A percentile compares a stretch with the other conserved stretches of the same genome.
These are phyloP conservation scores for Oncorhynchus kisutch DNA, from an alignment of 2,113 vertebrate species.

Conservation along the genomic window DNA sequence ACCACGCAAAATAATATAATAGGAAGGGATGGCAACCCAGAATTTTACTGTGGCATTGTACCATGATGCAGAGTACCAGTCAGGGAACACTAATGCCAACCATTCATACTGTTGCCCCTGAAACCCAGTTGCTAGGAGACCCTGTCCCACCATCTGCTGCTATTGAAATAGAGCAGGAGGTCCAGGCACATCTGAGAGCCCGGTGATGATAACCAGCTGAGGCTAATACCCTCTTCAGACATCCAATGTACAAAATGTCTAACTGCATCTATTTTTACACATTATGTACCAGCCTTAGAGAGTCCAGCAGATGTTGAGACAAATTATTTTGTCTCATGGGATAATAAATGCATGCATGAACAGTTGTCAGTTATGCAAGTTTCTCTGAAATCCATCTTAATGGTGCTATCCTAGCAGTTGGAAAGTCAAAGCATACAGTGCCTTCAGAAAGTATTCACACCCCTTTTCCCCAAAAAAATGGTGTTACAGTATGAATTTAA, in stretches of 20 bases:
- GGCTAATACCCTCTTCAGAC: not conserved
- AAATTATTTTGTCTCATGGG: not conserved
- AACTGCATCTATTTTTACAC: not conserved
- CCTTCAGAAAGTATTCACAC: too few species aligned
- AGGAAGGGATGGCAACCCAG: not conserved
- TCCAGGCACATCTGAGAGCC: not conserved
- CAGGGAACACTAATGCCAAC: conserved; percentile 9
- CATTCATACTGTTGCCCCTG: conserved; percentile 24
- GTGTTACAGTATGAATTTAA: too few species aligned
- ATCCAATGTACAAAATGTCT: not conserved
- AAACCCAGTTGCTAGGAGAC: conserved; percentile 28
- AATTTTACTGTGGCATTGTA: not conserved
- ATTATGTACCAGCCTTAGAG: not conserved
- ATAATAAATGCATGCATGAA: too few species aligned
- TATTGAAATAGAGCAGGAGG: conserved; percentile 20
- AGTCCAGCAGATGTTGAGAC: not conserved
- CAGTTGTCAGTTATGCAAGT: too few species aligned
- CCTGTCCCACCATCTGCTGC: conserved; percentile 40
- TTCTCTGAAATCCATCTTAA: not conserved
- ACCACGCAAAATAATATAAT: too few species aligned
- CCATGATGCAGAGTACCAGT: not conserved
- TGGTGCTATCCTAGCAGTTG: not conserved
- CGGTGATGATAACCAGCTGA: not conserved
- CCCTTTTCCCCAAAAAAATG: too few species aligned
- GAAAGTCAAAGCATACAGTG: not conserved